Evolutionary conservation across 1,140 invertebrate species (phyloP).

Genomic region (Nixonia krombeini): DNA sequence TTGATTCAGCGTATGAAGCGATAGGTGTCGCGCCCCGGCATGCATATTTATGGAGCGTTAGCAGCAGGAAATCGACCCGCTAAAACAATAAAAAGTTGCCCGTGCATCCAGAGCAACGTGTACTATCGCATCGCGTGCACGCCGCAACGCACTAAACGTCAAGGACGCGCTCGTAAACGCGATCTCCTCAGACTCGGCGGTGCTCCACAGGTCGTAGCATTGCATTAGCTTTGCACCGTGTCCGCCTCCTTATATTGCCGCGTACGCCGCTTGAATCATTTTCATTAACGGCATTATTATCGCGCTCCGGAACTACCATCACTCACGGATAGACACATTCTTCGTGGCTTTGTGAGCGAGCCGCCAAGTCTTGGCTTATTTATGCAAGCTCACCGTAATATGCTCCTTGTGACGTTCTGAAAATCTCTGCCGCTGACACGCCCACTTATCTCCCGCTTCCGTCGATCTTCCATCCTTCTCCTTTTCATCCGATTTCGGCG

Average conservation of each 20-base stretch:
- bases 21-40: slow-evolving; percentile 28
- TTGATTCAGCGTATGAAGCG: slow-evolving; percentile 17
- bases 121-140: slow-evolving; percentile 34
- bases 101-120: slow-evolving; percentile 22
- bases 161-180: slow-evolving; percentile 29
- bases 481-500: no score
- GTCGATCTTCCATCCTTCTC: no score
- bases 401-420: no score
- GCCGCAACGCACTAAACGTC: slow-evolving; percentile 23
- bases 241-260: slow-evolving; percentile 12
- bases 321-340: slow-evolving; percentile 11
- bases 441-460: no score
- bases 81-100: slow-evolving; percentile 55
- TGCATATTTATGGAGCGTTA: slow-evolving; percentile 53
- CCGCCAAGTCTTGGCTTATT: not conserved
- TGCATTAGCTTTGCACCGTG: slow-evolving; percentile 19
- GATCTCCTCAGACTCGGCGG: not conserved
- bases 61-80: slow-evolving; percentile 44
- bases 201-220: slow-evolving; percentile 13
- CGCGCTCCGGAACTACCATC: slow-evolving; percentile 7
- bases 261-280: slow-evolving; percentile 22
- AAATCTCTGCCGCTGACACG: no score
- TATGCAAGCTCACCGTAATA: not conserved
- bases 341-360: not conserved
- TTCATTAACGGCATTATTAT: slow-evolving; percentile 38